Base-by-base conservation (phyloP, 2,888 invertebrate genomes). In the Meghimatium bilineatum region DNA sequence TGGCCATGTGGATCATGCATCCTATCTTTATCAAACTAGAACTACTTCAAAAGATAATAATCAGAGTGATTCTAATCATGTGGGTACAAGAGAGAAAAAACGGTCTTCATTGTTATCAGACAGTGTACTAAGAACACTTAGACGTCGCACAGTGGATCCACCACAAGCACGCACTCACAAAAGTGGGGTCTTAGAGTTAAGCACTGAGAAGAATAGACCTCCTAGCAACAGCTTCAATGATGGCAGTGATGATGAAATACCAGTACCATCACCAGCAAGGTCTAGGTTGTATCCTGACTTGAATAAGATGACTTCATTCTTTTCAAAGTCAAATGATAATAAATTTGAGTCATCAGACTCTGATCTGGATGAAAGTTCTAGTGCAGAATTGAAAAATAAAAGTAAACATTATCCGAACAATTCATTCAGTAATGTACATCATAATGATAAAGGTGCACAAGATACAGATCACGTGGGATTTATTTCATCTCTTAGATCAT, bases 271-370 rank as follows among this genome's bases (percentile, higher is more conserved):
- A 29, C 85, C 80, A 66, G 85, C 84, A 36, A 83, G 85, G 56
- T 86, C 87, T 36, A 83, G 66, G 17, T 69, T 88, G 32, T 87
- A 88, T 81, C 87, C 89, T 23, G 83, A 88, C 69, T 75, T 88
- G 52, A 81, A 82, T 66, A 63, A 75, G 44, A 14, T 84, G 23
- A 81, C 80, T 32, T 69, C 84, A n/a, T 76, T 75, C 56, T 36
- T 80, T 12, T 80, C 74, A 56, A 63, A 52, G n/a, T 72, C 74
- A 74, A 71, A 76, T 80, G 78, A 78, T 36, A 77, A 77, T 38
- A 80, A 80, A 8, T 85, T 88, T 71, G 91, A 91, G 69, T 90
- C 90, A 71, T 90, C 91, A 8, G 91, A 91, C 83, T 88, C 88
- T 63, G 90, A 90, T 71, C 80, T 87, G 29, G 91, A 91, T 66